Conservation (phyloP, 2,797 vertebrate genomes). For the Triplophysa bombifrons region DNA sequence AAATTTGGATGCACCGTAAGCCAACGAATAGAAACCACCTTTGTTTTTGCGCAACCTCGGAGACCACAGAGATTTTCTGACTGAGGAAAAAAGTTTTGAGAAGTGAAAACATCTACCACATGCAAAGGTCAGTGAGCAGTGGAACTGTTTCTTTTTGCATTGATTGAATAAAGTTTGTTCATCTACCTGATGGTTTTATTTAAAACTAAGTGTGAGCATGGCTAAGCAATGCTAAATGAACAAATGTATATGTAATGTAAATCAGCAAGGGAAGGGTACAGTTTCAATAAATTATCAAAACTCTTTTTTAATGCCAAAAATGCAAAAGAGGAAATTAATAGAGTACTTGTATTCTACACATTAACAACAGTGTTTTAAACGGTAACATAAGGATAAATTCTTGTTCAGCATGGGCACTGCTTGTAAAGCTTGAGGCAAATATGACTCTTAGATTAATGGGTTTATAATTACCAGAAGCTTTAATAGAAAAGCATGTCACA, state of each 20-base stretch:
- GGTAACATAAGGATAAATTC: neutral
- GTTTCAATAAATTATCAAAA: neutral
- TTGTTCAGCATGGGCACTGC: neutral
- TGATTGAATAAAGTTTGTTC: too few species aligned
- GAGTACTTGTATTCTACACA: neutral
- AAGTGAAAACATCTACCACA: slow-evolving; percentile 11
- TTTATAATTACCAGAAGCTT: slow-evolving; percentile 15
- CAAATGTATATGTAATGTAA: neutral
- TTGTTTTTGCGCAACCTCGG: slow-evolving; percentile 43
- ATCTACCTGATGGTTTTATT: neutral
- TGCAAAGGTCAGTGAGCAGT: neutral
- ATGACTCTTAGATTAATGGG: slow-evolving; percentile 22
- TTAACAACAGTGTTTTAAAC: neutral
- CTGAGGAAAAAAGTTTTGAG: slow-evolving; percentile 10
- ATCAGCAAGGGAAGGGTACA: neutral
- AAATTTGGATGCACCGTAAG: slow-evolving; percentile 40
- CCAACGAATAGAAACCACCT: slow-evolving; percentile 33
- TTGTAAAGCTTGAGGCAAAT: neutral
- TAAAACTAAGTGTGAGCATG: neutral
- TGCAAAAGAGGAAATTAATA: neutral
- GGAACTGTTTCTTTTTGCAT: too few species aligned
- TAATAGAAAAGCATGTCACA: slow-evolving; percentile 1
- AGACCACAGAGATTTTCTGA: slow-evolving; percentile 33
- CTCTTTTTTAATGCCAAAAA: neutral
- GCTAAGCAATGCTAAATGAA: neutral